Evolutionary conservation across 2,888 invertebrate species (phyloP).

Genomic region (Xestia c-nigrum): DNA sequence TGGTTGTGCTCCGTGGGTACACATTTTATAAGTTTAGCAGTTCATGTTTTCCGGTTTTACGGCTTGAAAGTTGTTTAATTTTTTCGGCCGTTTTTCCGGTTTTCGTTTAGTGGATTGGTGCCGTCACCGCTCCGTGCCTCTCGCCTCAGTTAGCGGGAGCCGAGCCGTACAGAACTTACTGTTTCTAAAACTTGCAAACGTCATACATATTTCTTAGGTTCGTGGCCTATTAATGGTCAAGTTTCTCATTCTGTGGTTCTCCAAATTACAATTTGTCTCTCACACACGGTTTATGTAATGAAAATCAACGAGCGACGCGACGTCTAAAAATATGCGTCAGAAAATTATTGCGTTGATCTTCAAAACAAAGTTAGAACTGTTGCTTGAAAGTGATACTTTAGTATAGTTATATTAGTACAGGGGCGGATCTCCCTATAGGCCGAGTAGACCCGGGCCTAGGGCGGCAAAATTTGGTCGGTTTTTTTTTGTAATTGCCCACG

Average conservation of each 20-base stretch:
- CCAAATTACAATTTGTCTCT: neutral
- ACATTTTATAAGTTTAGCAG: neutral
- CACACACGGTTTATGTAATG: neutral
- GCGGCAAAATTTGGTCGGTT: no score
- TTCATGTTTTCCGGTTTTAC: constrained; percentile 52
- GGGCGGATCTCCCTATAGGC: no score
- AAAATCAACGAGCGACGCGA: neutral
- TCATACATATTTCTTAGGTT: neutral
- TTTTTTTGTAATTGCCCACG: no score
- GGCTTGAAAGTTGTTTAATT: constrained; percentile 57
- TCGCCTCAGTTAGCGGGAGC: constrained; percentile 21
- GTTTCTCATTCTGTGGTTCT: neutral
- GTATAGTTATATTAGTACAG: neutral
- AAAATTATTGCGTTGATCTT: neutral
- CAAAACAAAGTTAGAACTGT: neutral
- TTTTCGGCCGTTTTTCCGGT: constrained; percentile 62
- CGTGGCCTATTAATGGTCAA: neutral
- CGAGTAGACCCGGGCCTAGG: no score
- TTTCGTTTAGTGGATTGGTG: constrained; percentile 44
- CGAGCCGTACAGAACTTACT: neutral
- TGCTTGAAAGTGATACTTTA: neutral
- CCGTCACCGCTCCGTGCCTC: constrained; percentile 6
- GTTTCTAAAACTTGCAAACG: neutral
- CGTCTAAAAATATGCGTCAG: neutral
- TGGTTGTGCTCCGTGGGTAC: neutral